phyloP scores from a whole-genome alignment of 1,140 invertebrate genomes.

The Cydia fagiglandana region DNA sequence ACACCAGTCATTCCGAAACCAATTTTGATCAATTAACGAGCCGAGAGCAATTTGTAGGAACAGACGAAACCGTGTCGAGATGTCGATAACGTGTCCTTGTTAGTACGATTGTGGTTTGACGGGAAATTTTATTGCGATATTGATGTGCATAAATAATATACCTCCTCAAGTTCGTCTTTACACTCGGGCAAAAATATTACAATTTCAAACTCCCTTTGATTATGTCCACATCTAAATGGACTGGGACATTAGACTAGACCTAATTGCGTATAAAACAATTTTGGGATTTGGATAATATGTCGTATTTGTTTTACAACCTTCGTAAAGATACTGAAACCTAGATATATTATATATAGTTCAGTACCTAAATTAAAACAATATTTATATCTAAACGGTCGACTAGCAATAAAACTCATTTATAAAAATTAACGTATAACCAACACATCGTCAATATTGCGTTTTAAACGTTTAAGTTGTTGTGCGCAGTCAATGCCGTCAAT shows the following conservation, averaged over 20 bases:
- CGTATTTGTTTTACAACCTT: too few relatives aligned
- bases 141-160: not conserved
- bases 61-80: conserved; percentile 62
- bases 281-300: too few relatives aligned
- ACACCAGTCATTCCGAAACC: conserved; percentile 59
- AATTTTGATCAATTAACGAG: conserved; percentile 65
- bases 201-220: too few relatives aligned
- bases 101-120: conserved; percentile 51
- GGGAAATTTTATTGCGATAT: conserved; percentile 8
- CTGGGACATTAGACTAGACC: too few relatives aligned
- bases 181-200: not conserved
- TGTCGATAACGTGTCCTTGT: conserved; percentile 62
- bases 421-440: not conserved
- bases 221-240: too few relatives aligned
- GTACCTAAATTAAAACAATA: too few relatives aligned
- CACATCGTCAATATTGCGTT: not conserved
- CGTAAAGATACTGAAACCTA: too few relatives aligned
- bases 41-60: conserved; percentile 62
- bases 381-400: too few relatives aligned
- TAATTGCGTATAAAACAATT: too few relatives aligned
- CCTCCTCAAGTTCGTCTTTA: not conserved
- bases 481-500: conserved; percentile 7
- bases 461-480: conserved; percentile 14
- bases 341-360: too few relatives aligned
- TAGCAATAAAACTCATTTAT: not conserved